Percentiles rank a stretch among this genome's conserved stretches.
Conservation (phyloP, 1,140 invertebrate genomes). For the Papilio helenus region DNA sequence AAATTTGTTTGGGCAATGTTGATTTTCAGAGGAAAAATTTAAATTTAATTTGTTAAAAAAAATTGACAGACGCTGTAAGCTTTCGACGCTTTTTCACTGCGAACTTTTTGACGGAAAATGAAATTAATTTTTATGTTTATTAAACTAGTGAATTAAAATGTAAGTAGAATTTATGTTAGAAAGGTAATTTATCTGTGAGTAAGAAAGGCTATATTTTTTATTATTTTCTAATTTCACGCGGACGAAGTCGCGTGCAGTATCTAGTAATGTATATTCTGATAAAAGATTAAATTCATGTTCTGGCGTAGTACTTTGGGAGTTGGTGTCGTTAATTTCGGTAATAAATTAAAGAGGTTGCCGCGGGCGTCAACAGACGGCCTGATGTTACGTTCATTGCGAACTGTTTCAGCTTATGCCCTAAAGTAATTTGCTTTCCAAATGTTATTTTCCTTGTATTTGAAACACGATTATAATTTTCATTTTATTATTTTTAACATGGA, state of each 20-base stretch:
- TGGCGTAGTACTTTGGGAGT: slow-evolving; percentile 40
- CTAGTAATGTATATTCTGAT: no score
- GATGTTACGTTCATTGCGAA: slow-evolving; percentile 66
- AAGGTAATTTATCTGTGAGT: no score
- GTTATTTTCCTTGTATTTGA: slow-evolving; percentile 51
- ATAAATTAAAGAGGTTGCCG: slow-evolving; percentile 72
- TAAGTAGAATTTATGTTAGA: no score
- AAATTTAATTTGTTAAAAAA: neutral
- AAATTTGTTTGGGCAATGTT: slow-evolving; percentile 2
- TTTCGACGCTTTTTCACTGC: neutral
- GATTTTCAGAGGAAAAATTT: neutral
- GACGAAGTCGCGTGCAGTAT: no score
- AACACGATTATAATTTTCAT: neutral
- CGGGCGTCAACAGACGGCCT: slow-evolving; percentile 60
- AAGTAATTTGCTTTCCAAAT: slow-evolving; percentile 49
- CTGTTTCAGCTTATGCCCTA: slow-evolving; percentile 45
- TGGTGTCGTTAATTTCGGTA: slow-evolving; percentile 69
- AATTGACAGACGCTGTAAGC: neutral
- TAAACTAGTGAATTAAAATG: neutral
- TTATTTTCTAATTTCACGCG: no score
- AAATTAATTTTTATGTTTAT: neutral
- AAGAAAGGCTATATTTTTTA: no score
- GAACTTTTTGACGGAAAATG: neutral
- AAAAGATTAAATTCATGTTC: neutral
- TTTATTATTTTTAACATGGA: neutral